Evolutionary conservation across 1,140 invertebrate species (phyloP).

Genomic region (Drosophila navojoa): DNA sequence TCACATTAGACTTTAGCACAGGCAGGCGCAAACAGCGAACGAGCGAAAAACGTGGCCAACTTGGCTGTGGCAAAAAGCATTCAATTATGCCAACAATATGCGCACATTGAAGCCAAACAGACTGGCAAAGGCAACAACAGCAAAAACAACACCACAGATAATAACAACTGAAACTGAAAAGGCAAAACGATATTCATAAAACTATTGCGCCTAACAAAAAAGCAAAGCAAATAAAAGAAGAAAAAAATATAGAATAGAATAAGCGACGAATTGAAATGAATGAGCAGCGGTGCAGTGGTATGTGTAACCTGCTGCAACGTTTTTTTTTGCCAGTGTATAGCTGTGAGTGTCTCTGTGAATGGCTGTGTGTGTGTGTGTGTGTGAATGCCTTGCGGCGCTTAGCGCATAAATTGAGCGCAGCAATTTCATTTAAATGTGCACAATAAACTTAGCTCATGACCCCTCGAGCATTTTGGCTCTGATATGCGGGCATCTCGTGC

Average conservation of each 20-base stretch:
- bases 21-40: conserved; percentile 13
- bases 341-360: conserved; percentile 20
- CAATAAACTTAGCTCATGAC: conserved; percentile 81
- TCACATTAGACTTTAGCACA: conserved; percentile 50
- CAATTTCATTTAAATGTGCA: conserved; percentile 82
- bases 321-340: no score
- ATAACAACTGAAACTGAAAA: conserved; percentile 31
- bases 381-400: conserved; percentile 63
- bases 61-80: conserved; percentile 63
- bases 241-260: not conserved
- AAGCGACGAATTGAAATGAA: conserved; percentile 50
- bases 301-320: conserved; percentile 23
- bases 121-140: conserved; percentile 15
- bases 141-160: conserved; percentile 23
- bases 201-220: conserved; percentile 63
- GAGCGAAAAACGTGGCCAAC: conserved; percentile 39
- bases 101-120: conserved; percentile 62
- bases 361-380: conserved; percentile 11
- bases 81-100: conserved; percentile 79
- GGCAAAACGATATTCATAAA: conserved; percentile 67
- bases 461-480: conserved; percentile 57
- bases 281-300: conserved; percentile 32
- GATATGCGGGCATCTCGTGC: conserved; percentile 6
- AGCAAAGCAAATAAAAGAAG: conserved; percentile 13
- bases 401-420: conserved; percentile 81